These are phyloP conservation scores for Sinhomidia bicolor DNA, from an alignment of 2,888 invertebrate genomes.

Conservation along the genomic window DNA sequence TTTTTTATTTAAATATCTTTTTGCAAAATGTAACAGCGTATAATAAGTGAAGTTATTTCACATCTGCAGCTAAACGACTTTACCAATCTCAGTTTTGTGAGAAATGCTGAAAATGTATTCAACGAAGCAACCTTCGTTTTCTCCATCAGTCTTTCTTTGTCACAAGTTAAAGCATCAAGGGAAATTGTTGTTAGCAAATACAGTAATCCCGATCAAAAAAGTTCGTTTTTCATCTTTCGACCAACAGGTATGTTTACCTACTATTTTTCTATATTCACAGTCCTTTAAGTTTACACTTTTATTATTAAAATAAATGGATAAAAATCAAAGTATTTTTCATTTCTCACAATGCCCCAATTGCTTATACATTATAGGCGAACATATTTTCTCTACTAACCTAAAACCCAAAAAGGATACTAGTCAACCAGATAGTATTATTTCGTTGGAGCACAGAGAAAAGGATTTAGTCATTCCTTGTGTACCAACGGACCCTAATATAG, in stretches of 20 bases:
- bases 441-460: slow-evolving; percentile 14
- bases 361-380: neutral
- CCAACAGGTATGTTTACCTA: slow-evolving; percentile 46
- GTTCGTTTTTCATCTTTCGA: slow-evolving; percentile 56
- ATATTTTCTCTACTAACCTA: slow-evolving; percentile 47
- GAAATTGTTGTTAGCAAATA: slow-evolving; percentile 28
- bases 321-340: neutral
- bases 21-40: too few relatives aligned
- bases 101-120: slow-evolving; percentile 75
- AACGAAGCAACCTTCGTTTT: slow-evolving; percentile 73
- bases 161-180: slow-evolving; percentile 31
- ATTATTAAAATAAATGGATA: neutral
- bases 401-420: neutral
- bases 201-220: slow-evolving; percentile 12
- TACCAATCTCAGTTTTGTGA: slow-evolving; percentile 50
- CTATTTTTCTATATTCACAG: neutral
- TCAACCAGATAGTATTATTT: neutral
- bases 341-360: too few relatives aligned
- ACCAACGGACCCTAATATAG: slow-evolving; percentile 41
- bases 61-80: slow-evolving; percentile 70
- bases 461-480: slow-evolving; percentile 62
- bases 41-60: too few relatives aligned
- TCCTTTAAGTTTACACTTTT: neutral
- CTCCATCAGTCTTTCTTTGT: slow-evolving; percentile 56
- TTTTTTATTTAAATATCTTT: neutral